A percentile compares a stretch with the other conserved stretches of the same genome.
Conservation (phyloP, 1,140 invertebrate genomes). For the Hyles vespertilio region DNA sequence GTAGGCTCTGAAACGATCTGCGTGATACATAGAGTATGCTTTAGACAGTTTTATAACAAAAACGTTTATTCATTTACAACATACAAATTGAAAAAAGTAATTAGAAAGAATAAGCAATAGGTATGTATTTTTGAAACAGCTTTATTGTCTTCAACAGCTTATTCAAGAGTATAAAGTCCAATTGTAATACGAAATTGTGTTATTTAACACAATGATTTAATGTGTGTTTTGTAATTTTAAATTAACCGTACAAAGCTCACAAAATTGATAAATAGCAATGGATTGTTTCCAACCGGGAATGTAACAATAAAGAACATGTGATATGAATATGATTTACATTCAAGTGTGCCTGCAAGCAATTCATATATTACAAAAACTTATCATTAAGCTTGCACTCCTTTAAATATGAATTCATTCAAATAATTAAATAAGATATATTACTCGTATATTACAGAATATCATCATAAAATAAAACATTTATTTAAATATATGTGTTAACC, state of each 20-base stretch:
- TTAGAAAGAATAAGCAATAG: too few relatives aligned
- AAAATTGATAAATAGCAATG: conserved; percentile 1
- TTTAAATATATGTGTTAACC: conserved; percentile 36
- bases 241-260: not conserved
- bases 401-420: conserved; percentile 48
- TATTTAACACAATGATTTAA: not conserved
- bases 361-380: conserved; percentile 31
- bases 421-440: conserved; percentile 53
- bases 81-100: too few relatives aligned
- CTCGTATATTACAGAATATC: conserved; percentile 49
- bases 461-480: conserved; percentile 45
- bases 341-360: conserved; percentile 37
- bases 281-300: conserved; percentile 17
- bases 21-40: too few relatives aligned
- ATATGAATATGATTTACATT: conserved; percentile 26
- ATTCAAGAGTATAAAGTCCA: too few relatives aligned
- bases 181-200: not conserved
- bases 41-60: too few relatives aligned
- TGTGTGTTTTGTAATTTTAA: not conserved
- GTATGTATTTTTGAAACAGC: too few relatives aligned
- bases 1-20: too few relatives aligned
- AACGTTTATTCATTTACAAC: too few relatives aligned
- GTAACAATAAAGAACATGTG: conserved; percentile 21
- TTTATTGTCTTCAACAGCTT: too few relatives aligned
- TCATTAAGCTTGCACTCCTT: conserved; percentile 26